These are phyloP conservation scores for Himalopsyche tibetana DNA, from an alignment of 2,888 invertebrate species.

Conservation along the genomic window DNA sequence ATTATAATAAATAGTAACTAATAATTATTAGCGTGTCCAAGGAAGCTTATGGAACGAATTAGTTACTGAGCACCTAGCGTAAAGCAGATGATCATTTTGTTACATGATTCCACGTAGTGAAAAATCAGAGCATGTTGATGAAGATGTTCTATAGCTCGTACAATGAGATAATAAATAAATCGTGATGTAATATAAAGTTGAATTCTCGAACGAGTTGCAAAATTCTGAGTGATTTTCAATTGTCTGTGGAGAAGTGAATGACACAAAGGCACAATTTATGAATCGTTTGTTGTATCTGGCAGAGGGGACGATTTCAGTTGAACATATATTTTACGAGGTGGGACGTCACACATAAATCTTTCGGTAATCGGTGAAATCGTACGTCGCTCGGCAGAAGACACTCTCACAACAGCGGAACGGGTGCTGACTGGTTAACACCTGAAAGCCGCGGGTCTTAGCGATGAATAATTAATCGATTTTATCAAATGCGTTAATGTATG, in stretches of 20 bases:
- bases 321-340: constrained; percentile 16
- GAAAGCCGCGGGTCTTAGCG: neutral
- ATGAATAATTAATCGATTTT: neutral
- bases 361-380: constrained; percentile 23
- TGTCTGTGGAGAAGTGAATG: constrained; percentile 7
- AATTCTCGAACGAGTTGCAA: neutral
- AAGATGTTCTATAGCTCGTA: neutral
- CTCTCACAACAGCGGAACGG: constrained; percentile 2
- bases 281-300: neutral
- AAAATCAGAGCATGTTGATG: too few relatives aligned
- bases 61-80: too few relatives aligned
- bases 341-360: constrained; percentile 1
- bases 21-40: neutral
- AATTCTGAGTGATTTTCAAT: neutral
- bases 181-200: neutral
- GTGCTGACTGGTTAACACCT: constrained; percentile 5
- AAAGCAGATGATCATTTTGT: too few relatives aligned
- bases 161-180: neutral
- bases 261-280: constrained; percentile 4
- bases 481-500: too few relatives aligned
- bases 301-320: neutral
- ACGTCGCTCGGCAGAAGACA: neutral
- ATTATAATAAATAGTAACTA: neutral
- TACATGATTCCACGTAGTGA: too few relatives aligned
- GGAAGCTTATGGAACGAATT: neutral